Evolutionary conservation across 2,888 invertebrate species (phyloP).

Genomic region (Drosophila histrio): DNA sequence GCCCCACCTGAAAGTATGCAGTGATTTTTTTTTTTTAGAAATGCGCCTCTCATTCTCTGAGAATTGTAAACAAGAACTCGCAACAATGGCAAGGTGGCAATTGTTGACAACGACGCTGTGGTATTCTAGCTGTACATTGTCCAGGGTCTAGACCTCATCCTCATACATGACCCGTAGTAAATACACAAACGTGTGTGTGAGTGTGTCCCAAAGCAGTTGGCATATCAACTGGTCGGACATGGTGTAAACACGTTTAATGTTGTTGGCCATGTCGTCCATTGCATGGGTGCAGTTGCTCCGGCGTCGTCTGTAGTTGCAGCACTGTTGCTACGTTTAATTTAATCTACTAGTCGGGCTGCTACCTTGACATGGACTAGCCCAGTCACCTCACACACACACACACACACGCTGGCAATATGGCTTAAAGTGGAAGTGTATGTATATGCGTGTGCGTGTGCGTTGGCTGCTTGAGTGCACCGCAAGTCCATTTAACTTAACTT

Average conservation of each 20-base stretch:
- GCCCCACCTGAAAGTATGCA: slow-evolving; percentile 72
- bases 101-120: slow-evolving; percentile 59
- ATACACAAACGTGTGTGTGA: slow-evolving; percentile 9
- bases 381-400: slow-evolving; percentile 24
- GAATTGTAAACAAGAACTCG: slow-evolving; percentile 67
- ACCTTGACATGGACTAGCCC: slow-evolving; percentile 72
- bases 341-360: slow-evolving; percentile 75
- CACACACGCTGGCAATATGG: slow-evolving; percentile 4
- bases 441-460: slow-evolving; percentile 18
- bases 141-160: slow-evolving; percentile 36
- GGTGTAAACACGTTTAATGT: slow-evolving; percentile 79
- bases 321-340: slow-evolving; percentile 72
- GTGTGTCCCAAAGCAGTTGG: slow-evolving; percentile 54
- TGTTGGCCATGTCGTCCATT: slow-evolving; percentile 51
- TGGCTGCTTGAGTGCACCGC: slow-evolving; percentile 76
- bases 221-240: slow-evolving; percentile 78
- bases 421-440: slow-evolving; percentile 20
- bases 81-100: slow-evolving; percentile 62
- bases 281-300: slow-evolving; percentile 31
- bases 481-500: slow-evolving; percentile 79
- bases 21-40: slow-evolving; percentile 44
- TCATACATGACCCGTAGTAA: slow-evolving; percentile 9
- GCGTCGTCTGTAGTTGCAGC: slow-evolving; percentile 17
- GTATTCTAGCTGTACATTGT: slow-evolving; percentile 76
- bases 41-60: slow-evolving; percentile 26